These are phyloP conservation scores for Euspilapteryx auroguttella DNA, from an alignment of 2,888 invertebrate genomes.

Conservation along the genomic window DNA sequence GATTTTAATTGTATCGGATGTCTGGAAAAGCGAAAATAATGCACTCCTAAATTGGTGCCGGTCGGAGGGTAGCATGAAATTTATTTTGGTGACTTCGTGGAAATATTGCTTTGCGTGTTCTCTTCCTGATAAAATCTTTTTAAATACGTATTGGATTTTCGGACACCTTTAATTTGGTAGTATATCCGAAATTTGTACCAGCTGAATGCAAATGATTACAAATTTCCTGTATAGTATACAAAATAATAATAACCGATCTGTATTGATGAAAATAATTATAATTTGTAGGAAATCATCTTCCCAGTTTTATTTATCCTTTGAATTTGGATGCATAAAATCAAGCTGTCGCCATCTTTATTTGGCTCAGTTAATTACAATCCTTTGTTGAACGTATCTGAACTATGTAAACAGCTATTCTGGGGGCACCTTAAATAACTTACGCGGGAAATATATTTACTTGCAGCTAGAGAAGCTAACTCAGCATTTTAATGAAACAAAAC, in stretches of 20 bases:
- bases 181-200: too few relatives aligned
- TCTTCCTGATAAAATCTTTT: slow-evolving; percentile 18
- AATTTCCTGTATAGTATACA: too few relatives aligned
- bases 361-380: slow-evolving; percentile 61
- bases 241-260: too few relatives aligned
- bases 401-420: slow-evolving; percentile 52
- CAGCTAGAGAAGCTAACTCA: slow-evolving; percentile 44
- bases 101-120: slow-evolving; percentile 47
- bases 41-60: slow-evolving; percentile 48
- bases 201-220: too few relatives aligned
- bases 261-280: too few relatives aligned
- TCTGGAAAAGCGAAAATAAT: slow-evolving; percentile 61
- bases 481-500: too few relatives aligned
- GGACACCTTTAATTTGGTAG: background rate
- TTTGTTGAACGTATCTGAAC: slow-evolving; percentile 62
- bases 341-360: slow-evolving; percentile 58
- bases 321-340: slow-evolving; percentile 55
- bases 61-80: slow-evolving; percentile 39
- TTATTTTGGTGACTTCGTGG: slow-evolving; percentile 37
- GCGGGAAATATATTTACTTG: slow-evolving; percentile 55
- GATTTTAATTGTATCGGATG: slow-evolving; percentile 64
- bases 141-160: slow-evolving; percentile 2
- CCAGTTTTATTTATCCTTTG: too few relatives aligned
- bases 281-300: too few relatives aligned
- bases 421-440: slow-evolving; percentile 58